Conservation (phyloP, 2,113 vertebrate species). For the Malurus elegans region DNA sequence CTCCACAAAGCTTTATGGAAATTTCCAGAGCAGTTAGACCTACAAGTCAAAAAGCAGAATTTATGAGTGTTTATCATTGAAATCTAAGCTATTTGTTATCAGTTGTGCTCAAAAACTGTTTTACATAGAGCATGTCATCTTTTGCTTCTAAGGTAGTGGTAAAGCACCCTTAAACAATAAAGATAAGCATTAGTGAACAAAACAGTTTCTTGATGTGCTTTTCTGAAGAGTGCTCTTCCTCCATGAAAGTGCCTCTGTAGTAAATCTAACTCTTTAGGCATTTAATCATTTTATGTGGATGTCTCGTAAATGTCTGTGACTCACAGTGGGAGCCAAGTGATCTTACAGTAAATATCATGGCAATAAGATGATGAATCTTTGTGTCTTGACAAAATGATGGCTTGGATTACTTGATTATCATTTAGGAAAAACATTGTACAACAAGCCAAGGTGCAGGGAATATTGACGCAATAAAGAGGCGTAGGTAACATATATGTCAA, state of each 20-base stretch:
- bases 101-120: not conserved
- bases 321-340: not conserved
- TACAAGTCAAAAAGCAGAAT: not conserved
- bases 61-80: not conserved
- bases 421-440: not conserved
- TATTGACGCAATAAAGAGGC: not conserved
- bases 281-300: conserved; percentile 28
- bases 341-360: conserved; percentile 37
- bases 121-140: not conserved
- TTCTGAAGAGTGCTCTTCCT: not conserved
- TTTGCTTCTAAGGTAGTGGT: not conserved
- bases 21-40: not conserved
- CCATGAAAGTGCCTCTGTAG: not conserved
- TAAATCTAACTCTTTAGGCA: conserved; percentile 2
- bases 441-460: not conserved
- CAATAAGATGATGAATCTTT: conserved; percentile 42
- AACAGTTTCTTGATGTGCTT: not conserved
- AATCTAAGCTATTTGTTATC: not conserved
- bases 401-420: conserved; percentile 16
- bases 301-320: conserved; percentile 7
- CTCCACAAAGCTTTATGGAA: not conserved
- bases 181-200: not conserved
- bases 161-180: not conserved
- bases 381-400: conserved; percentile 14
- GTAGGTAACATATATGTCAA: not conserved